A percentile compares a stretch with the other conserved stretches of the same genome.
These are phyloP conservation scores for Acleris emargana DNA, from an alignment of 2,888 invertebrate genomes.

Conservation along the genomic window DNA sequence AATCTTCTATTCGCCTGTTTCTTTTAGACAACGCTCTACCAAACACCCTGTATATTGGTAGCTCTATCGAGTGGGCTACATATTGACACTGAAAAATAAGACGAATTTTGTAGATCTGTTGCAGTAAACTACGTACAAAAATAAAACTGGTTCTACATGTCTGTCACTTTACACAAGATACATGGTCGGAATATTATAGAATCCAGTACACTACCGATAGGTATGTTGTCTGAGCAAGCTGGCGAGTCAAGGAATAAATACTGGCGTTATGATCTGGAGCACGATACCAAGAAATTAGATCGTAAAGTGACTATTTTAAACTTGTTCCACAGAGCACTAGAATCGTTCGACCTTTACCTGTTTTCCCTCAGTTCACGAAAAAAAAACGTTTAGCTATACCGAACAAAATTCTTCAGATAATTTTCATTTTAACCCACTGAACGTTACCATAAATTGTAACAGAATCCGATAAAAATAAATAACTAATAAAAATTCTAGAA, in stretches of 20 bases:
- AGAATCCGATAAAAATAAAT: no score
- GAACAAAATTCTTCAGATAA: neutral
- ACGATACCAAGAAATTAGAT: constrained; percentile 4
- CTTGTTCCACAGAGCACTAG: constrained; percentile 4
- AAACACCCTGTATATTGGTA: no score
- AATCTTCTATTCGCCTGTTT: no score
- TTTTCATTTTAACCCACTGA: constrained; percentile 1
- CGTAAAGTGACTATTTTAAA: neutral
- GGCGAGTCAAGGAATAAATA: constrained; percentile 1
- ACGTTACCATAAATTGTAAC: neutral
- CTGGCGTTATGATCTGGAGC: neutral
- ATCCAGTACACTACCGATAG: neutral
- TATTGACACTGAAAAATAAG: constrained; percentile 26
- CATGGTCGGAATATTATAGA: constrained; percentile 1
- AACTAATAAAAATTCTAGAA: neutral
- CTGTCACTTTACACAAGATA: constrained; percentile 2
- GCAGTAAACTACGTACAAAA: constrained; percentile 37
- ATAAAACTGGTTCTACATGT: constrained; percentile 45
- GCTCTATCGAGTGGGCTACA: constrained; percentile 25
- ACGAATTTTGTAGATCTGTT: neutral
- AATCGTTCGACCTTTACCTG: neutral
- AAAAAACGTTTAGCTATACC: neutral
- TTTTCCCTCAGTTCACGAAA: neutral
- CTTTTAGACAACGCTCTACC: no score
- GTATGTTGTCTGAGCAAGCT: constrained; percentile 12